A percentile compares a stretch with the other conserved stretches of the same genome.
Conservation (phyloP, 2,113 vertebrate species). For the Gymnarchus niloticus region DNA sequence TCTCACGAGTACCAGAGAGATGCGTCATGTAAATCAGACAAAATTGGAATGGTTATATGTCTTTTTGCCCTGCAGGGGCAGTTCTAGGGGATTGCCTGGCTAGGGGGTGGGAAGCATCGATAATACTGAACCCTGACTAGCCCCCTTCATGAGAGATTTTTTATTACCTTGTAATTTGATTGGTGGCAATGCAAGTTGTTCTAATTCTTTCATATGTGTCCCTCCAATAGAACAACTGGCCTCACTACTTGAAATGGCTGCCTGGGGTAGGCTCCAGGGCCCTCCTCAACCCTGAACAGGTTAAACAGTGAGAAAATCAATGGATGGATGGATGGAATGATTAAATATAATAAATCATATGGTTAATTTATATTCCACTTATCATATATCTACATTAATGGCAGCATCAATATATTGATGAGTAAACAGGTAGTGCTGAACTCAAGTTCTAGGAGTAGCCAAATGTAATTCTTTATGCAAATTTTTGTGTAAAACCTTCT, state of each 20-base stretch:
- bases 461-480: neutral
- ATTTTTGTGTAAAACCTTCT: neutral
- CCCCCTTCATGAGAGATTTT: too few species aligned
- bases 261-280: neutral
- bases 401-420: neutral
- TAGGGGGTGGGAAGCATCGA: too few species aligned
- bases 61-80: too few species aligned
- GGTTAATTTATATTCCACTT: neutral
- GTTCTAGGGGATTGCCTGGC: too few species aligned
- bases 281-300: neutral
- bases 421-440: neutral
- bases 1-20: neutral
- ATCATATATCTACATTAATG: neutral
- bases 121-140: too few species aligned
- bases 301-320: neutral
- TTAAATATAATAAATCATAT: neutral
- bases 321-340: neutral
- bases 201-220: too few species aligned
- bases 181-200: too few species aligned
- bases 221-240: too few species aligned
- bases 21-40: neutral
- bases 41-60: too few species aligned
- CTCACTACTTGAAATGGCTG: too few species aligned
- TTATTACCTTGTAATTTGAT: too few species aligned
- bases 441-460: neutral